A percentile compares a stretch with the other conserved stretches of the same genome.
These are phyloP conservation scores for Sebastes fasciatus DNA, from an alignment of 2,113 vertebrate species.

Conservation along the genomic window DNA sequence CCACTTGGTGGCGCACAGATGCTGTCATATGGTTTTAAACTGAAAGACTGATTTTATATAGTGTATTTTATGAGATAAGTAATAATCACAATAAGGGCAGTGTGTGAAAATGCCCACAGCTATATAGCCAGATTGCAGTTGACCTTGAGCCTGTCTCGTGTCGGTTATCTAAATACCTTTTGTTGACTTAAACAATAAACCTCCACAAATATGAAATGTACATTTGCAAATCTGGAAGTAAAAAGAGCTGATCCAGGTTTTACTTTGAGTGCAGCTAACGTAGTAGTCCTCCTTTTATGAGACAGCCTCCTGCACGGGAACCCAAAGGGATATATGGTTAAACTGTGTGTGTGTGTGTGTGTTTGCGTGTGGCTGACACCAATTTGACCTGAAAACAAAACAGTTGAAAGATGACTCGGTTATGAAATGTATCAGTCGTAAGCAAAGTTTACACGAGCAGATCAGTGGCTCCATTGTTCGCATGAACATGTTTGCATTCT, in stretches of 20 bases:
- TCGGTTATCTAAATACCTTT: neutral
- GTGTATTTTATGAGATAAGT: constrained; percentile 15
- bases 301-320: neutral
- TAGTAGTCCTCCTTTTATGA: neutral
- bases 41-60: neutral
- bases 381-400: constrained; percentile 19
- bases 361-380: neutral
- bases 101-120: neutral
- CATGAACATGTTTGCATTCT: constrained; percentile 77
- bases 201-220: neutral
- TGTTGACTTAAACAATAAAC: neutral
- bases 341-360: neutral
- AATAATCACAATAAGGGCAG: neutral
- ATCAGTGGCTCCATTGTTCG: constrained; percentile 61
- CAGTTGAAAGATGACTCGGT: constrained; percentile 25
- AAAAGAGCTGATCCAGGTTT: neutral
- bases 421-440: constrained; percentile 34
- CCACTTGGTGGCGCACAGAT: constrained; percentile 66
- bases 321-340: neutral
- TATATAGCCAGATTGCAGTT: neutral
- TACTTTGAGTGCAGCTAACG: neutral
- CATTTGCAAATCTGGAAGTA: neutral
- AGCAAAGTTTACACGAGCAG: constrained; percentile 60
- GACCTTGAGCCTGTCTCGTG: neutral
- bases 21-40: too few species aligned